Conservation (phyloP, 35 echinoderm and acorn worm species). For the Holothuria glaberrima region DNA sequence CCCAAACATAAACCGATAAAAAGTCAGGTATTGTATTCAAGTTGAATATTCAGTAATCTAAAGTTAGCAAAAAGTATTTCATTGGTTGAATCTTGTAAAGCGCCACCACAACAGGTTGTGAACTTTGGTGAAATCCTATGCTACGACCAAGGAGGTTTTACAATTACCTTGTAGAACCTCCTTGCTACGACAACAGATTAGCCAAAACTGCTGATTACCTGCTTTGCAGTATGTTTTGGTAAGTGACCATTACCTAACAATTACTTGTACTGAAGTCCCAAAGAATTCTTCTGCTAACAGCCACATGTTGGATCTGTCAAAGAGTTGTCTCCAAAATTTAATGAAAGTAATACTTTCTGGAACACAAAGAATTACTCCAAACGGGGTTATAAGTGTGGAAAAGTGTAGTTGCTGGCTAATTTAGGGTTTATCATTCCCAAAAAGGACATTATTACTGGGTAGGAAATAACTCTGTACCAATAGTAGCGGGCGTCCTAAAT, state of each 20-base stretch:
- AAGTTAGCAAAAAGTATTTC: background rate
- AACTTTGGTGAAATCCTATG: too few species aligned
- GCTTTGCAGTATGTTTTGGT: too few species aligned
- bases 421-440: background rate
- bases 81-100: conserved; percentile 3
- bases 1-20: background rate
- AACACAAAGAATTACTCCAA: background rate
- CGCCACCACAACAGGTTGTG: too few species aligned
- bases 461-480: background rate
- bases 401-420: background rate
- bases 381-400: background rate
- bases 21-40: background rate
- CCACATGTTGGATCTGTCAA: background rate
- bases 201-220: background rate
- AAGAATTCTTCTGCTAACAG: background rate
- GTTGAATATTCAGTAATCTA: background rate
- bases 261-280: background rate
- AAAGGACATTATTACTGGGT: background rate
- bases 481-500: too few species aligned
- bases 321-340: conserved; percentile 7
- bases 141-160: too few species aligned
- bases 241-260: background rate
- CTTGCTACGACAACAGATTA: background rate
- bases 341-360: background rate
- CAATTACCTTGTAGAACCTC: too few species aligned